Percentiles rank a stretch among this genome's conserved stretches.
phyloP scores from a whole-genome alignment of 2,888 invertebrate genomes.

The Eilema sororculum region DNA sequence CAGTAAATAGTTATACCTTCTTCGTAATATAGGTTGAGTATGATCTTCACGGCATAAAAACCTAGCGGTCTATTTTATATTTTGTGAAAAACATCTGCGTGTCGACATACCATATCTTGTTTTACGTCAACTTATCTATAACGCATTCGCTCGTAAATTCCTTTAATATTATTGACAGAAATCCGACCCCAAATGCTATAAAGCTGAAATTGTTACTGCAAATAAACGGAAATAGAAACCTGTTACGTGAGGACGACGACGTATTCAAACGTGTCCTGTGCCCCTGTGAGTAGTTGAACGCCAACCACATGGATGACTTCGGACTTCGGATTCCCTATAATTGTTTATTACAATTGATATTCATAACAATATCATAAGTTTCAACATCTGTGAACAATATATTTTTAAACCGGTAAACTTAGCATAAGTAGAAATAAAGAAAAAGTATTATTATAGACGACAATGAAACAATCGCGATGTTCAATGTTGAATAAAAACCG shows the following conservation, averaged over 20 bases:
- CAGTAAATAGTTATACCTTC: not conserved
- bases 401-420: not conserved
- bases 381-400: not conserved
- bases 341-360: slow-evolving; percentile 17
- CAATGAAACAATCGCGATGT: too few relatives aligned
- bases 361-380: slow-evolving; percentile 6
- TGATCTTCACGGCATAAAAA: slow-evolving; percentile 23
- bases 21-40: slow-evolving; percentile 11
- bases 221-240: slow-evolving; percentile 74
- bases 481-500: too few relatives aligned
- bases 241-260: slow-evolving; percentile 59
- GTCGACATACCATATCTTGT: slow-evolving; percentile 58
- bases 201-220: slow-evolving; percentile 70
- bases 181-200: slow-evolving; percentile 67
- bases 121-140: slow-evolving; percentile 59
- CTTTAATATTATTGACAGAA: slow-evolving; percentile 69
- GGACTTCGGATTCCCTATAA: slow-evolving; percentile 18
- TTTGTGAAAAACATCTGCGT: slow-evolving; percentile 53
- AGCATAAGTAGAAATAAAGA: too few relatives aligned
- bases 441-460: too few relatives aligned
- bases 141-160: slow-evolving; percentile 66
- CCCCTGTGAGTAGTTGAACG: slow-evolving; percentile 35
- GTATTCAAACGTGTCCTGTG: slow-evolving; percentile 44
- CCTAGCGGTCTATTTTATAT: slow-evolving; percentile 38
- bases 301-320: slow-evolving; percentile 23